phyloP scores from a whole-genome alignment of 2,888 invertebrate species.

The Luperina nickerlii region DNA sequence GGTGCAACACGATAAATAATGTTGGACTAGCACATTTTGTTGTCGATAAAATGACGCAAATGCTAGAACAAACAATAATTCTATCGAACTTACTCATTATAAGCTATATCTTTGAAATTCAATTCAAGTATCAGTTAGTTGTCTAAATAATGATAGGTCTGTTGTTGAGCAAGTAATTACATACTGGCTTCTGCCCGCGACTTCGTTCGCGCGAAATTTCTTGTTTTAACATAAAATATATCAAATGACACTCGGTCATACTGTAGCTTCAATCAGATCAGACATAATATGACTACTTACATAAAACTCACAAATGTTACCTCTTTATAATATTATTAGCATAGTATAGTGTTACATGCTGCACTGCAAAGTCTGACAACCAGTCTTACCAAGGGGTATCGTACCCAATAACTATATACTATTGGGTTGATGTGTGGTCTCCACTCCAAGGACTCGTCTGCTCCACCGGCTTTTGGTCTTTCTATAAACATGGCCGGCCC shows the following conservation, averaged over 20 bases:
- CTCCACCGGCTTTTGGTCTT: neutral
- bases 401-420: no score
- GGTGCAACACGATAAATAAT: neutral
- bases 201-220: no score
- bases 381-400: no score
- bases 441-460: neutral
- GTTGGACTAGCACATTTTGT: neutral
- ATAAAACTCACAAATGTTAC: no score
- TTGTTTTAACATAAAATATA: no score
- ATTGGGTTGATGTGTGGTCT: neutral
- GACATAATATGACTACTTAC: no score
- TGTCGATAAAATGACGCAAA: conserved; percentile 10
- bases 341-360: no score
- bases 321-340: no score
- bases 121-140: neutral
- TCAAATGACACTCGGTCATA: no score
- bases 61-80: conserved; percentile 8
- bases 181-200: no score
- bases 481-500: neutral
- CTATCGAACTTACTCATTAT: neutral
- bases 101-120: conserved; percentile 6
- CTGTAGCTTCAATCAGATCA: no score
- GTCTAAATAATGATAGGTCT: conserved; percentile 19
- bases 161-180: neutral
- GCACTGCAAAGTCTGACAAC: no score